Evolutionary conservation across 2,113 vertebrate species (phyloP).

Genomic region (Vidua macroura): DNA sequence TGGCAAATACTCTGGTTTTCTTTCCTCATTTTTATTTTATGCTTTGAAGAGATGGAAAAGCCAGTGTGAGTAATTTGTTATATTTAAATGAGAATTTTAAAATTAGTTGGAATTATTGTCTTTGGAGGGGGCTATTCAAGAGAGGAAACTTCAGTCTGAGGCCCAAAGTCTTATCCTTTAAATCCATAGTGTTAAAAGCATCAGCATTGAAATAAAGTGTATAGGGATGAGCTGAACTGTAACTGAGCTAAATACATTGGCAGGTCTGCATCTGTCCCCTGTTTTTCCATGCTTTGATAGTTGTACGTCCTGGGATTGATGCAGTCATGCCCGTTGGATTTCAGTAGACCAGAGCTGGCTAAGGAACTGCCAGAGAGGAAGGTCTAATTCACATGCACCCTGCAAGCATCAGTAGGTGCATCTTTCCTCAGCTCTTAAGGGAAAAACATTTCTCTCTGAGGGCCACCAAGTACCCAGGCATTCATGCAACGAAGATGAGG

Average conservation of each 20-base stretch:
- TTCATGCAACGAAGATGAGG: background rate
- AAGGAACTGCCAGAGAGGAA: background rate
- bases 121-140: background rate
- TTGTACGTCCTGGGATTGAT: background rate
- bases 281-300: no score
- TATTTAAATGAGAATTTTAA: background rate
- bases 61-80: background rate
- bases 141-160: background rate
- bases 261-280: background rate
- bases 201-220: background rate
- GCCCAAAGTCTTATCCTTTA: background rate
- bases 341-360: background rate
- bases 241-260: background rate
- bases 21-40: background rate
- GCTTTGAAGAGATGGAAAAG: background rate
- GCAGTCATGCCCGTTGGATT: background rate
- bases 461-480: no score
- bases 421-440: background rate
- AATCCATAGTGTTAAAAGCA: background rate
- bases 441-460: background rate
- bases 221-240: background rate
- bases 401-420: background rate
- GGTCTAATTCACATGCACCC: background rate
- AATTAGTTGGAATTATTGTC: background rate
- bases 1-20: background rate